Percentiles rank a stretch among this genome's conserved stretches.
These are phyloP conservation scores for Oceanodroma tethys DNA, from an alignment of 2,113 vertebrate species.

Conservation along the genomic window DNA sequence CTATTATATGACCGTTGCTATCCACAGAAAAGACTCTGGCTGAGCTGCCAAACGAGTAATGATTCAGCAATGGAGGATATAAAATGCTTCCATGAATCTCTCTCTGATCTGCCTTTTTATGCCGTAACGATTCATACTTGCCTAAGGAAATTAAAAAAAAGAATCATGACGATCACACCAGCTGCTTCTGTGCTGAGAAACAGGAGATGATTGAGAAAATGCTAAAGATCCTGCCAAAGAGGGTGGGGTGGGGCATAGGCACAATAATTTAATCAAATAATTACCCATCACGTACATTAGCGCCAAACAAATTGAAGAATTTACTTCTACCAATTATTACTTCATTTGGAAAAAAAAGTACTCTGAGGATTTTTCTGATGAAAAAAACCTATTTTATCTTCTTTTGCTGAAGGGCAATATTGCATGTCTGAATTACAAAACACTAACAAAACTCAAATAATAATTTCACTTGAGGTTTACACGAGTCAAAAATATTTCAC, in stretches of 20 bases:
- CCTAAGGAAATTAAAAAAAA: not conserved
- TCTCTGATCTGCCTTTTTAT: not conserved
- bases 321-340: not conserved
- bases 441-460: not conserved
- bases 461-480: not conserved
- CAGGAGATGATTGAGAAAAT: not conserved
- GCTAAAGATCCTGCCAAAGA: not conserved
- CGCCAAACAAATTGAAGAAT: not conserved
- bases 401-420: not conserved
- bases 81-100: not conserved
- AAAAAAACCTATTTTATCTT: not conserved
- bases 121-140: not conserved
- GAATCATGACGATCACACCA: not conserved
- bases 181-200: slow-evolving; percentile 2
- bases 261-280: slow-evolving; percentile 27
- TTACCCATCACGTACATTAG: not conserved
- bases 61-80: not conserved
- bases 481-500: not conserved
- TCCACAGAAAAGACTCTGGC: not conserved
- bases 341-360: not conserved
- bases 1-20: not conserved
- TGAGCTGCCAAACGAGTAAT: not conserved
- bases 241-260: not conserved
- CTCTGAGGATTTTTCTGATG: not conserved
- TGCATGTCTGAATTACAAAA: not conserved